phyloP scores from a whole-genome alignment of 2,888 invertebrate genomes.

The Oxyteleia sp. region DNA sequence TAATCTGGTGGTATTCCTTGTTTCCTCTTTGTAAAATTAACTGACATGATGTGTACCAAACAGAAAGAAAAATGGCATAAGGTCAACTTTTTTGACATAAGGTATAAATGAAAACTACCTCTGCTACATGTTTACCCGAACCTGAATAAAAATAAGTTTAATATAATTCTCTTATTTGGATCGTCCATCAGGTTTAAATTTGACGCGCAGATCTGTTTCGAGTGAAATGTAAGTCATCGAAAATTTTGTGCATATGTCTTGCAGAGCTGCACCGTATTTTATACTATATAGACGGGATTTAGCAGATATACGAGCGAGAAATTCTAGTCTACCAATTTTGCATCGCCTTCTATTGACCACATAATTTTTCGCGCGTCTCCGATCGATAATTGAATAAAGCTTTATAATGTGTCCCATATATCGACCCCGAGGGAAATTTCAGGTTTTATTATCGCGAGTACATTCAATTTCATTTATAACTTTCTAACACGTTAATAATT shows the following conservation, averaged over 20 bases:
- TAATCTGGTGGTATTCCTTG: too few species aligned
- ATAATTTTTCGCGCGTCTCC: constrained; percentile 20
- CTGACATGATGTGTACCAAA: too few species aligned
- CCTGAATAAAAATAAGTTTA: not conserved
- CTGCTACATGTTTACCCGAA: too few species aligned
- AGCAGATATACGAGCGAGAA: constrained; percentile 13
- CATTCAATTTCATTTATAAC: too few species aligned
- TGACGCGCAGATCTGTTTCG: constrained; percentile 11
- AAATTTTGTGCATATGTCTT: constrained; percentile 34
- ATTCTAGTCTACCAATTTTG: constrained; percentile 29
- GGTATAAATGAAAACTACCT: too few species aligned
- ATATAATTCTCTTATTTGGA: constrained; percentile 12
- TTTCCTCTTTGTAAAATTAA: too few species aligned
- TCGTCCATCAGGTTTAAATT: constrained; percentile 7
- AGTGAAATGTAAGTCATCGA: constrained; percentile 8
- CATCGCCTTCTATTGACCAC: constrained; percentile 22
- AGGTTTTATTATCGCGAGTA: too few species aligned
- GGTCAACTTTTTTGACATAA: too few species aligned
- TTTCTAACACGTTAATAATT: too few species aligned
- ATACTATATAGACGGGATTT: constrained; percentile 12
- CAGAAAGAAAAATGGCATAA: too few species aligned
- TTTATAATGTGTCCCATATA: constrained; percentile 12
- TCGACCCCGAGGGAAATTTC: too few species aligned
- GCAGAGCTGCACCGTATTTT: constrained; percentile 11
- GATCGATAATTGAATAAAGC: constrained; percentile 23